Conservation (phyloP, 2,113 vertebrate genomes). For the Stomatorhinus ivindoensis region DNA sequence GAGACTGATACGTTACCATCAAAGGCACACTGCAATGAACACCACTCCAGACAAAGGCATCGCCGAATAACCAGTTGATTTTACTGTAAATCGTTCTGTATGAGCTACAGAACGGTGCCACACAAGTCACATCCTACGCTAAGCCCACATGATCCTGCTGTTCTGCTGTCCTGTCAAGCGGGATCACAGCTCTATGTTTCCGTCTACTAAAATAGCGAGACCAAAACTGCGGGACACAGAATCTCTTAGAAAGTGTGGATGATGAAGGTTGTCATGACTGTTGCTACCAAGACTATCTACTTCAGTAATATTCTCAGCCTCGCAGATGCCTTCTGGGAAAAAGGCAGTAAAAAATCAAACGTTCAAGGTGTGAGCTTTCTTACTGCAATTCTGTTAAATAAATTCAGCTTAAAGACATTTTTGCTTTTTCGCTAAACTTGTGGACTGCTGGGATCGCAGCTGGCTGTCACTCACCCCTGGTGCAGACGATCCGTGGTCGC, state of each 20-base stretch:
- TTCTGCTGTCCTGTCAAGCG: background rate
- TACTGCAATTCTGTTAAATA: background rate
- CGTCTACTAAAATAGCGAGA: background rate
- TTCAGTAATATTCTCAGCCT: background rate
- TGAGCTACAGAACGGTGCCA: background rate
- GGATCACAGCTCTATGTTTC: background rate
- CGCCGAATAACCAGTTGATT: background rate
- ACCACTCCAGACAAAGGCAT: background rate
- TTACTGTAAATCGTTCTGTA: background rate
- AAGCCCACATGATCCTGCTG: constrained; percentile 2
- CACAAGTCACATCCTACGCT: constrained; percentile 1
- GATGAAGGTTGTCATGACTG: background rate
- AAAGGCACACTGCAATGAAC: background rate
- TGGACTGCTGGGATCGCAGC: background rate
- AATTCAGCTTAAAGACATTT: background rate
- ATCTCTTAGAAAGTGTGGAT: background rate
- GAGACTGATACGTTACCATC: background rate
- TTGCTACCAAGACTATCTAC: background rate
- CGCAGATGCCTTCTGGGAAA: background rate
- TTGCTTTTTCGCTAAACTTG: background rate
- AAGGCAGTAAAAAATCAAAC: background rate
- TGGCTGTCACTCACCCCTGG: constrained; percentile 72
- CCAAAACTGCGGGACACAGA: background rate
- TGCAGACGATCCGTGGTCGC: constrained; percentile 79
- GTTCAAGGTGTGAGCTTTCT: background rate